Evolutionary conservation across 2,113 vertebrate species (phyloP).

Genomic region (Oreocharis arfaki): DNA sequence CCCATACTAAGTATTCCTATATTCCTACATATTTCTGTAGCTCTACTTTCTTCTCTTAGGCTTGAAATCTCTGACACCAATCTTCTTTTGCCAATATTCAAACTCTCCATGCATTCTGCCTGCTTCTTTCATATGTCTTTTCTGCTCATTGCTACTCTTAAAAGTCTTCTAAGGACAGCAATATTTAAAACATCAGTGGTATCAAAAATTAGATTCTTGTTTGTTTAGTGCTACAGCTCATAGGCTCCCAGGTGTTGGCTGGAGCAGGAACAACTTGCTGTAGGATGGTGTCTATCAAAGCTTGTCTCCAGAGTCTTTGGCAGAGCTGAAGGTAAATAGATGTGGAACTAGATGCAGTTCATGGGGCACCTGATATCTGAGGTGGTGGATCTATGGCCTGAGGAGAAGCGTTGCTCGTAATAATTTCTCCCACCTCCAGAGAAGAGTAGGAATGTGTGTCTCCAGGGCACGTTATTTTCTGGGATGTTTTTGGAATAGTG

Average conservation of each 20-base stretch:
- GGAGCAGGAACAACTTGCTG: background rate
- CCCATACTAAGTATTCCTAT: background rate
- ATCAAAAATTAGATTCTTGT: background rate
- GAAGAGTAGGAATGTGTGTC: background rate
- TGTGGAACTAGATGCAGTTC: background rate
- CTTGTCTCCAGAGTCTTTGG: background rate
- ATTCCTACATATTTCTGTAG: background rate
- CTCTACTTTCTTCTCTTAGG: background rate
- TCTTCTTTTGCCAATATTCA: background rate
- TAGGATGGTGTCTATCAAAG: background rate
- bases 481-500: background rate
- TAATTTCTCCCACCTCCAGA: background rate
- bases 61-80: background rate
- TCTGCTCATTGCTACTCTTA: background rate
- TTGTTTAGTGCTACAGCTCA: background rate
- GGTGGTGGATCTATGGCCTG: background rate
- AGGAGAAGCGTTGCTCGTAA: background rate
- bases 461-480: background rate
- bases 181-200: background rate
- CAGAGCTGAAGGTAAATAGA: background rate
- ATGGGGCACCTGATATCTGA: background rate
- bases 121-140: background rate
- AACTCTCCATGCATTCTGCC: background rate
- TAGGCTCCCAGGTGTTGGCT: background rate
- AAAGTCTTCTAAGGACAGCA: background rate